Evolutionary conservation across 2,888 invertebrate genomes (phyloP).

Genomic region (Ditula angustiorana): DNA sequence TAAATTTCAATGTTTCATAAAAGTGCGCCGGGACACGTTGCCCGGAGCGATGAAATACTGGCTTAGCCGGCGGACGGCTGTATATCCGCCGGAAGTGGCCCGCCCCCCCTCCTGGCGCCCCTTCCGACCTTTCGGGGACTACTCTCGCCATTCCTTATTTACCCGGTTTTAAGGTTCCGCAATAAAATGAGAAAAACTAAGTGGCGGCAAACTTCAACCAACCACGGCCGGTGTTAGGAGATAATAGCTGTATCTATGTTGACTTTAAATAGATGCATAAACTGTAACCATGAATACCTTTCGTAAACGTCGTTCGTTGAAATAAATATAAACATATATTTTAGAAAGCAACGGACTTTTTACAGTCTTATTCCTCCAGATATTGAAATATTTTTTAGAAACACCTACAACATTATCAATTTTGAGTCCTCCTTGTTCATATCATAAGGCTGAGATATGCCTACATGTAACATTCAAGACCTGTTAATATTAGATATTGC

Average conservation of each 20-base stretch:
- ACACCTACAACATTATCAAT: not conserved
- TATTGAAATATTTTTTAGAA: not conserved
- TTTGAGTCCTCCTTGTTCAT: not conserved
- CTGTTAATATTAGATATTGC: not conserved
- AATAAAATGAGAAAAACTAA: slow-evolving; percentile 33
- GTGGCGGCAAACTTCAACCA: slow-evolving; percentile 34
- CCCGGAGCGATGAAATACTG: slow-evolving; percentile 57
- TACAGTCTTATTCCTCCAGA: not conserved
- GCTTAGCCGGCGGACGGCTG: slow-evolving; percentile 57
- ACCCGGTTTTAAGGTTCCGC: slow-evolving; percentile 65
- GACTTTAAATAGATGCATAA: not conserved
- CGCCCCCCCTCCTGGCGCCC: slow-evolving; percentile 42
- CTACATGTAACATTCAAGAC: not conserved
- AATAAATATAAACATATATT: not conserved
- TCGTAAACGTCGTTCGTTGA: not conserved
- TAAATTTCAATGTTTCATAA: slow-evolving; percentile 61
- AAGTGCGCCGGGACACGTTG: slow-evolving; percentile 53
- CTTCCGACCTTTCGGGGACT: slow-evolving; percentile 45
- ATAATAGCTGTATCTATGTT: not conserved
- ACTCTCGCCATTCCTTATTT: slow-evolving; percentile 75
- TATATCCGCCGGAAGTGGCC: slow-evolving; percentile 66
- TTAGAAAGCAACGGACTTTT: not conserved
- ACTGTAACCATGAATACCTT: not conserved
- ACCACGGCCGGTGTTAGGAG: slow-evolving; percentile 24
- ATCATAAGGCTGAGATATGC: not conserved